Conservation (phyloP, 2,113 vertebrate genomes). For the Elephantulus edwardii region DNA sequence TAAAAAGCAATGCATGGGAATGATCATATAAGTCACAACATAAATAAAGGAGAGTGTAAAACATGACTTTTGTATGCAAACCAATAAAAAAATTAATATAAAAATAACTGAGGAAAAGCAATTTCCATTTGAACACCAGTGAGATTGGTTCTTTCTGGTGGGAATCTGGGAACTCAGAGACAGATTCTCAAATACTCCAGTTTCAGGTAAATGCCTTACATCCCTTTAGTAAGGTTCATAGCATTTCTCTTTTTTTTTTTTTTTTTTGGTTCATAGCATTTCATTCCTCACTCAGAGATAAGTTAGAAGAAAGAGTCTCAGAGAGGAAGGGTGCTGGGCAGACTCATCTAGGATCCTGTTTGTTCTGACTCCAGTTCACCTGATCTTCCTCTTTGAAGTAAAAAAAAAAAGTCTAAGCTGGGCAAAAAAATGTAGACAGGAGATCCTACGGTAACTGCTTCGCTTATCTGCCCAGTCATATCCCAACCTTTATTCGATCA, state of each 20-base stretch:
- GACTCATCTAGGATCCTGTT: not conserved
- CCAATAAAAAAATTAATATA: no score
- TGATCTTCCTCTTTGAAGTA: not conserved
- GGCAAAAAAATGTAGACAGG: not conserved
- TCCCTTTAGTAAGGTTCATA: not conserved
- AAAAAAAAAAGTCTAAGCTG: not conserved
- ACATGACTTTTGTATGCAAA: no score
- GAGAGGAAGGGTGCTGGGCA: not conserved
- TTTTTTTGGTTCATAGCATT: constrained; percentile 14
- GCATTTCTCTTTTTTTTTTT: no score
- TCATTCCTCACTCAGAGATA: not conserved
- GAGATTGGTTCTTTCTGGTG: not conserved
- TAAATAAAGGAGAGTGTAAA: no score
- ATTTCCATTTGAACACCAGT: not conserved
- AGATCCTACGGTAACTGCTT: not conserved
- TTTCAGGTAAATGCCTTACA: not conserved
- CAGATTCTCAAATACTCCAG: not conserved
- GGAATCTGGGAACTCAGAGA: not conserved
- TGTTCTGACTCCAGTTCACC: not conserved
- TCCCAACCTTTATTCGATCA: not conserved
- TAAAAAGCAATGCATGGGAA: no score
- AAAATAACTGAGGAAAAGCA: not conserved
- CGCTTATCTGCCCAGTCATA: not conserved
- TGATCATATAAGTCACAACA: no score
- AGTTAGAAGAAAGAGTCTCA: not conserved